Percentiles rank a stretch among this genome's conserved stretches.
phyloP scores from a whole-genome alignment of 2,888 invertebrate genomes.

The Platycheirus albimanus region DNA sequence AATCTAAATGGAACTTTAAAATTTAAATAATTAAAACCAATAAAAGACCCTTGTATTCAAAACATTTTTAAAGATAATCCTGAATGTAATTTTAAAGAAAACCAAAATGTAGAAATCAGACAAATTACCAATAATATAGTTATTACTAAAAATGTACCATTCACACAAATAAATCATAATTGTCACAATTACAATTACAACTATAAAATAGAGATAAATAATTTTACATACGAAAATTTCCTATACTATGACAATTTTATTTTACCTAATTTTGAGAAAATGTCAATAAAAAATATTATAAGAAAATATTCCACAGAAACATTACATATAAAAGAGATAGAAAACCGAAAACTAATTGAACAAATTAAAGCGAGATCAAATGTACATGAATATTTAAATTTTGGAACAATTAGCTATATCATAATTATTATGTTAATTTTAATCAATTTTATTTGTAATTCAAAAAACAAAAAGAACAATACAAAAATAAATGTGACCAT shows the following conservation, averaged over 20 bases:
- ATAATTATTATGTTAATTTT: background rate
- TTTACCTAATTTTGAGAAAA: constrained; percentile 2
- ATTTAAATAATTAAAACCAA: background rate
- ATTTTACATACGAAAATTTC: background rate
- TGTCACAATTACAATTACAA: background rate
- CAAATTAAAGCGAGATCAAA: background rate
- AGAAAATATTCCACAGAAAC: background rate
- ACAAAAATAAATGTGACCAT: background rate
- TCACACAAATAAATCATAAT: constrained; percentile 3
- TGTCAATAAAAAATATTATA: constrained; percentile 1
- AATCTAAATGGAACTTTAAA: background rate
- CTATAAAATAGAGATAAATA: background rate
- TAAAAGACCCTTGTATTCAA: background rate
- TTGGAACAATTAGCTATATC: background rate
- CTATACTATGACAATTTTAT: constrained; percentile 1
- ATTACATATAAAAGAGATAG: background rate
- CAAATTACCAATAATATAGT: background rate
- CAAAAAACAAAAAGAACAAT: background rate
- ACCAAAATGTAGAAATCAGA: background rate
- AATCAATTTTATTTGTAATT: background rate
- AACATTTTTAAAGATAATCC: background rate
- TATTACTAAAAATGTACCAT: background rate
- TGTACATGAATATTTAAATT: constrained; percentile 1
- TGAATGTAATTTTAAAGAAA: background rate
- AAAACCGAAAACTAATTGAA: constrained; percentile 2